A percentile compares a stretch with the other conserved stretches of the same genome.
phyloP scores from a whole-genome alignment of 2,797 vertebrate genomes.

The Poeciliopsis infans region DNA sequence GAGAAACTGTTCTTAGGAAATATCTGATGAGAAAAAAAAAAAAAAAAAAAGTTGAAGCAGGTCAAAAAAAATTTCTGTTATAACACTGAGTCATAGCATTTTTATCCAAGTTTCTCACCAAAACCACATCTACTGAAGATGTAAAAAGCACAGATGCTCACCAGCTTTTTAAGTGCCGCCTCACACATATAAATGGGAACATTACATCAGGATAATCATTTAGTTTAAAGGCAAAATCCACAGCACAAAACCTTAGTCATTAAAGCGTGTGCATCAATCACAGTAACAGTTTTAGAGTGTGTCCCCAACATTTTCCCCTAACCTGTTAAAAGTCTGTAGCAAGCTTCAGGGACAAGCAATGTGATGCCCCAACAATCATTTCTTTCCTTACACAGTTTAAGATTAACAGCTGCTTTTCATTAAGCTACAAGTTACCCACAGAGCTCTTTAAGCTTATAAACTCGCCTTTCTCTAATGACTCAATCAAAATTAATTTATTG shows the following conservation, averaged over 20 bases:
- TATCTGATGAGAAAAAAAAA: not conserved
- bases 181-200: not conserved
- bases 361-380: not conserved
- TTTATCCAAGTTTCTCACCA: not conserved
- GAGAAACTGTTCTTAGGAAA: not conserved
- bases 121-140: slow-evolving; percentile 1
- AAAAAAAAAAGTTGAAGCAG: not conserved
- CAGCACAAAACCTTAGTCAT: not conserved
- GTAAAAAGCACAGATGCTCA: not conserved
- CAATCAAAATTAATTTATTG: not conserved
- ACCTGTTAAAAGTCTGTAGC: not conserved
- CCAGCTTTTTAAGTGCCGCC: not conserved
- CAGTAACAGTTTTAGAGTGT: not conserved
- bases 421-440: not conserved
- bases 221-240: slow-evolving; percentile 2
- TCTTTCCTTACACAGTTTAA: not conserved
- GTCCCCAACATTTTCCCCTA: not conserved
- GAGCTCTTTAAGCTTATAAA: not conserved
- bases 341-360: not conserved
- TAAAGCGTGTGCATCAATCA: not conserved
- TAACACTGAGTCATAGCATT: not conserved
- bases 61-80: not conserved
- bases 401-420: not conserved
- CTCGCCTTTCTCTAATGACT: not conserved
- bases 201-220: not conserved